Percentiles rank a stretch among this genome's conserved stretches.
Conservation (phyloP, 2,113 vertebrate genomes). For the Naja naja region DNA sequence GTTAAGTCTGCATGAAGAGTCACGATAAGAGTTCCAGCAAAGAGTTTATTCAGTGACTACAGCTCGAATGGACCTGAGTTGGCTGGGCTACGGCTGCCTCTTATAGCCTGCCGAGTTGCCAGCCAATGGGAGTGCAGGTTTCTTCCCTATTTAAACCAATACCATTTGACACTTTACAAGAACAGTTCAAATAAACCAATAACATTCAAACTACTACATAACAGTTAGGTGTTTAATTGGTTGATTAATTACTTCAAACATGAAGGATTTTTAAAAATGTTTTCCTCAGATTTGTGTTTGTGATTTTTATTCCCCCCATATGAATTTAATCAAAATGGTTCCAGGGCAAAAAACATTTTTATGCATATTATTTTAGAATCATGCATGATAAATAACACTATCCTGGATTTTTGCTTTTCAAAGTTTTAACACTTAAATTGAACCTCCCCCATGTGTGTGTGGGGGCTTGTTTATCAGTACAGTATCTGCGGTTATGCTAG, state of each 20-base stretch:
- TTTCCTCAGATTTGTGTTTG: background rate
- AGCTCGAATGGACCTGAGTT: no score
- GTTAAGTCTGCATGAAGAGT: no score
- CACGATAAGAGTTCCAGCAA: no score
- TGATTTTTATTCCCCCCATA: background rate
- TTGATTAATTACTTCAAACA: background rate
- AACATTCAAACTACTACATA: no score
- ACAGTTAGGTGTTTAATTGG: background rate
- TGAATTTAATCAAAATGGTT: background rate
- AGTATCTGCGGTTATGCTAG: background rate
- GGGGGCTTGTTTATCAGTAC: background rate
- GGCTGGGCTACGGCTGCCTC: no score
- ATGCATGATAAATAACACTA: background rate
- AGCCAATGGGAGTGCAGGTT: no score
- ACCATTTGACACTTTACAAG: no score
- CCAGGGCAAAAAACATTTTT: background rate
- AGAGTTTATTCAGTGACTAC: no score
- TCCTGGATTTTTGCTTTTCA: background rate
- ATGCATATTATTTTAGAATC: background rate
- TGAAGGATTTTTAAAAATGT: background rate
- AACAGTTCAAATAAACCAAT: no score
- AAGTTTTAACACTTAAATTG: conserved; percentile 26
- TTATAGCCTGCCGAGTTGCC: no score
- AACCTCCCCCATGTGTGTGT: background rate
- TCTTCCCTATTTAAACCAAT: no score